phyloP scores from a whole-genome alignment of 2,113 vertebrate species.

The Otocyon megalotis region DNA sequence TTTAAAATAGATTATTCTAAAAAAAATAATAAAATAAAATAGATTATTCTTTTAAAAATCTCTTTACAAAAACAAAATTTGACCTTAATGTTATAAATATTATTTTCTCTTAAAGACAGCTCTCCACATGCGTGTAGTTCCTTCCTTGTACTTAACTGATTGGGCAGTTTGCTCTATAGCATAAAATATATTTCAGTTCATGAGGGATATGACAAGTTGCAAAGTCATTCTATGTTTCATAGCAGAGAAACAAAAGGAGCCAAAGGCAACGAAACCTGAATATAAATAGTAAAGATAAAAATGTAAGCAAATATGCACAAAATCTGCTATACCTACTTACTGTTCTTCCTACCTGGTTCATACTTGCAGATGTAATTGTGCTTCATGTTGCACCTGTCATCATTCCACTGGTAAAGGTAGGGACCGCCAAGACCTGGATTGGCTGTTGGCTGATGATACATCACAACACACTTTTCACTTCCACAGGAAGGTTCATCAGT shows the following conservation, averaged over 20 bases:
- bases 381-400: conserved; percentile 99
- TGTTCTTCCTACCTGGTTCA: conserved; percentile 88
- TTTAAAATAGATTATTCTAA: background rate
- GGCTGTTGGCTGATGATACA: conserved; percentile 98
- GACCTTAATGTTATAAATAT: background rate
- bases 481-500: conserved; percentile 98
- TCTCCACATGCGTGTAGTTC: background rate
- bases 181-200: background rate
- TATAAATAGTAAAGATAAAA: background rate
- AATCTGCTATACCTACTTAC: accelerated
- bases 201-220: background rate
- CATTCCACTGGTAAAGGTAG: conserved; percentile 98
- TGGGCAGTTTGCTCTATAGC: background rate
- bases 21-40: too few relatives aligned
- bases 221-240: background rate
- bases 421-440: conserved; percentile 94
- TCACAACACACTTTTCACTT: conserved; percentile 97
- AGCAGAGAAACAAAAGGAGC: background rate
- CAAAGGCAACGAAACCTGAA: background rate
- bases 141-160: background rate
- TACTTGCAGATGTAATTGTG: conserved; percentile 99
- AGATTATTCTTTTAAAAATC: background rate
- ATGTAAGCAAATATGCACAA: background rate
- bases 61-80: background rate
- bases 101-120: background rate